Evolutionary conservation across 1,140 invertebrate species (phyloP).

Genomic region (Drosophila prosaltans): DNA sequence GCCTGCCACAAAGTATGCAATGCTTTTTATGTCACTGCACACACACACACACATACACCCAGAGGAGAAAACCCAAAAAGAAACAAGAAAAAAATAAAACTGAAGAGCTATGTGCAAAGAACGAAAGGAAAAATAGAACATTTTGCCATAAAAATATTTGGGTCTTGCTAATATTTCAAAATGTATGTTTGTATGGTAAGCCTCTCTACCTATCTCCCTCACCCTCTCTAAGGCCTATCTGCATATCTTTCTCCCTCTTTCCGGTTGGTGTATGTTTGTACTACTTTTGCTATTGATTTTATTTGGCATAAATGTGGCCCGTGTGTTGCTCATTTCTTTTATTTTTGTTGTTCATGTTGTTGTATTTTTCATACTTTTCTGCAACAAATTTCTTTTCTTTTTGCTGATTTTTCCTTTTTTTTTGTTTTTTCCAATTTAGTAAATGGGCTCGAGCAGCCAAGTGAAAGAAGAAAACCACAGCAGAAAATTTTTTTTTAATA

Average conservation of each 20-base stretch:
- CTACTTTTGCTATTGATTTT: conserved; percentile 78
- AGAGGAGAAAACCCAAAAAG: conserved; percentile 21
- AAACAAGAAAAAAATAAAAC: conserved; percentile 6
- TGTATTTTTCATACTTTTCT: conserved; percentile 52
- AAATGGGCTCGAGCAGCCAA: conserved; percentile 74
- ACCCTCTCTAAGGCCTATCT: background rate
- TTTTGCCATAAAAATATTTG: conserved; percentile 45
- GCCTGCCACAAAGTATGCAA: conserved; percentile 42
- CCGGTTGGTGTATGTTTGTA: conserved; percentile 38
- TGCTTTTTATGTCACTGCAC: conserved; percentile 27
- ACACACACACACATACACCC: conserved; percentile 1
- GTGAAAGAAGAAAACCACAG: conserved; percentile 73
- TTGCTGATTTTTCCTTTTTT: conserved; percentile 32
- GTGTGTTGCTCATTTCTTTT: conserved; percentile 52
- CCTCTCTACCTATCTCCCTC: background rate
- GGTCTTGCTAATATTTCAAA: conserved; percentile 74
- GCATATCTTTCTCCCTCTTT: background rate
- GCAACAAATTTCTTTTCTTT: conserved; percentile 13
- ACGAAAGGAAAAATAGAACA: conserved; percentile 25
- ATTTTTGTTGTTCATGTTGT: conserved; percentile 16
- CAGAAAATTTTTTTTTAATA: conserved; percentile 76
- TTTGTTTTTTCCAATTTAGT: conserved; percentile 68
- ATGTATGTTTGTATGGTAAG: conserved; percentile 35
- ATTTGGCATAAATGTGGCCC: conserved; percentile 74
- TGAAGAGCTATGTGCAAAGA: conserved; percentile 9